Conservation (phyloP, 2,888 invertebrate genomes). For the Lysandra bellargus region DNA sequence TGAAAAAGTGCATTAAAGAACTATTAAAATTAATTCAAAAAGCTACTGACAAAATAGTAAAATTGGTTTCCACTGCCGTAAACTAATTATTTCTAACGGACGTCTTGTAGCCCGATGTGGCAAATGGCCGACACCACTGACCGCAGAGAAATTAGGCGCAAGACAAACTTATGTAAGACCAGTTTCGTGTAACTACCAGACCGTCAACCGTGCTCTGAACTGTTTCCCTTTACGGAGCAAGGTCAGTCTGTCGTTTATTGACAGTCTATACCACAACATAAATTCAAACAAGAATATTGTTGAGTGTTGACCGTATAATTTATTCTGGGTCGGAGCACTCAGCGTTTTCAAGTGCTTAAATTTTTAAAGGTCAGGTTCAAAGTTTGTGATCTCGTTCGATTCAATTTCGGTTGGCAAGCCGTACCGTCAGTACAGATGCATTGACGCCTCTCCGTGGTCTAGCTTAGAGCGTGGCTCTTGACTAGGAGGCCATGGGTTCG, state of each 20-base stretch:
- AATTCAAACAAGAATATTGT: background rate
- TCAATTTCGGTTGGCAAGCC: background rate
- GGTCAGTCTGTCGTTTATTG: background rate
- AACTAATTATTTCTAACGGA: background rate
- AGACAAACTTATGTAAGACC: background rate
- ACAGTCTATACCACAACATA: background rate
- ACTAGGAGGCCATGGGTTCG: no score
- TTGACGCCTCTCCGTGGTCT: no score
- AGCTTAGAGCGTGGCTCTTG: no score
- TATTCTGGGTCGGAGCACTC: background rate
- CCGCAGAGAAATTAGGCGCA: background rate
- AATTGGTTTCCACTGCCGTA: background rate
- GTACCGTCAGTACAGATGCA: no score
- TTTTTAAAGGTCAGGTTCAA: background rate
- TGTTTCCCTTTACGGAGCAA: background rate
- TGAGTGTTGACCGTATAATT: background rate
- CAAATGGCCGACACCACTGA: background rate
- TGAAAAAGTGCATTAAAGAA: background rate
- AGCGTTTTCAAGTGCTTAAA: conserved; percentile 39
- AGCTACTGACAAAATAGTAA: background rate
- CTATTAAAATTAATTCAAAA: no score
- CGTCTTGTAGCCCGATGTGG: background rate
- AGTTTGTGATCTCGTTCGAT: background rate
- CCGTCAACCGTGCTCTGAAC: conserved; percentile 5
- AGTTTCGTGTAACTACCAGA: background rate